Percentiles rank a stretch among this genome's conserved stretches.
Evolutionary conservation across 2,888 invertebrate genomes (phyloP).

Genomic region (Ophonus ardosiacus): DNA sequence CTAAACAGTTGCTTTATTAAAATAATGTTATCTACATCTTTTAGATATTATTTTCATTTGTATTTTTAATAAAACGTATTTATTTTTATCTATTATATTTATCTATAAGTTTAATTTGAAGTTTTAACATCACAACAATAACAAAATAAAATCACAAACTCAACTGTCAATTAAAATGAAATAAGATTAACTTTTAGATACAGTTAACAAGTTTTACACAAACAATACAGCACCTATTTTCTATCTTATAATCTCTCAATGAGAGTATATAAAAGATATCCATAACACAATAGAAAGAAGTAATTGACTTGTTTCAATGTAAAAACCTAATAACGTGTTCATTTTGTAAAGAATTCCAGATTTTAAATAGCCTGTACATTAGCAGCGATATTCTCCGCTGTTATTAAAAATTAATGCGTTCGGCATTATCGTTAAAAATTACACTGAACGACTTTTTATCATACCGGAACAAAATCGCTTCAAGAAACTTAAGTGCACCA

Average conservation of each 20-base stretch:
- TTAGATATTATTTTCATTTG: too few relatives aligned
- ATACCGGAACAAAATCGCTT: slow-evolving; percentile 9
- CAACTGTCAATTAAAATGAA: too few relatives aligned
- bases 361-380: background rate
- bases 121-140: too few relatives aligned
- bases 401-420: slow-evolving; percentile 49
- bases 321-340: background rate
- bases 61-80: too few relatives aligned
- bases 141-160: too few relatives aligned
- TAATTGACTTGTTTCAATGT: background rate
- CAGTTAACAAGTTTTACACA: background rate
- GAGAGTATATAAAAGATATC: background rate
- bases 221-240: background rate
- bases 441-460: slow-evolving; percentile 28
- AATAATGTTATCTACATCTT: too few relatives aligned
- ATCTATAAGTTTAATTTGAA: too few relatives aligned
- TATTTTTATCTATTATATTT: too few relatives aligned
- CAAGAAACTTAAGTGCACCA: slow-evolving; percentile 19
- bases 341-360: background rate
- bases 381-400: background rate
- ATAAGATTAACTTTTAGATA: too few relatives aligned
- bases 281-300: background rate
- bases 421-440: slow-evolving; percentile 50
- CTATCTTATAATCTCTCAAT: background rate
- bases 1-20: too few relatives aligned